Evolutionary conservation across 2,888 invertebrate species (phyloP), one percentile per base, ranked within the genome.

Genomic region (Drosophila dives): DNA sequence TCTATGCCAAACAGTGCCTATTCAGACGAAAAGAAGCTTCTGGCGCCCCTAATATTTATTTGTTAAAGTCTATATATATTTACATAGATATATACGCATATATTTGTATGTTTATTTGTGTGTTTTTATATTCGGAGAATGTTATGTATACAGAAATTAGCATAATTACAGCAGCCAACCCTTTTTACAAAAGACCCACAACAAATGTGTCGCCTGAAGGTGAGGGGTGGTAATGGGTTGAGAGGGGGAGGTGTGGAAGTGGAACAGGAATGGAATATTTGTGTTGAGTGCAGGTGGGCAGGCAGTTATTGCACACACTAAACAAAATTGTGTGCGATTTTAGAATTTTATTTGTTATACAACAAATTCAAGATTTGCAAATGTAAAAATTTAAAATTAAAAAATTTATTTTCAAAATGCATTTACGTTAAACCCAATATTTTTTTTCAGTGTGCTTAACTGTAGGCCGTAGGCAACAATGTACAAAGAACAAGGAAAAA

Each of bases 131-230:
- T 83, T 71, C 73, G 64, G 60, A 51, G 66, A 74, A 77, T 82
- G 55, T 75, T 74, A 54, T 72, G 75, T 73, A 70, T 70, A 75
- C 86, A 60, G 70, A 79, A 87, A 86, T 86, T 86, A 87, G 76
- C 85, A 86, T 86, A 87, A 86, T 86, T 87, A 85, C 75, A 64
- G 60, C 61, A 75, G 59, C 70, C 83, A 77, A 83, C 72, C 80
- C 80, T 80, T 83, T 45, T 36, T 62, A 5, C 50, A 38, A 73
- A 64, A 45, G 59, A 48, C 59, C 45, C 56, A 34, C 48, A 54
- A 48, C 48, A 45, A 53, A 33, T 54, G 53, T 33, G 58, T n/a
- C 53, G 33, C 8, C 8, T 26, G 26, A 1, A 11, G 10, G 17
- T 6, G 23, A 15, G 12, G 17, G 32, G 12, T 0, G 17, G 8